A percentile compares a stretch with the other conserved stretches of the same genome.
These are phyloP conservation scores for Melanitta fusca DNA, from an alignment of 2,797 vertebrate genomes.

Conservation along the genomic window DNA sequence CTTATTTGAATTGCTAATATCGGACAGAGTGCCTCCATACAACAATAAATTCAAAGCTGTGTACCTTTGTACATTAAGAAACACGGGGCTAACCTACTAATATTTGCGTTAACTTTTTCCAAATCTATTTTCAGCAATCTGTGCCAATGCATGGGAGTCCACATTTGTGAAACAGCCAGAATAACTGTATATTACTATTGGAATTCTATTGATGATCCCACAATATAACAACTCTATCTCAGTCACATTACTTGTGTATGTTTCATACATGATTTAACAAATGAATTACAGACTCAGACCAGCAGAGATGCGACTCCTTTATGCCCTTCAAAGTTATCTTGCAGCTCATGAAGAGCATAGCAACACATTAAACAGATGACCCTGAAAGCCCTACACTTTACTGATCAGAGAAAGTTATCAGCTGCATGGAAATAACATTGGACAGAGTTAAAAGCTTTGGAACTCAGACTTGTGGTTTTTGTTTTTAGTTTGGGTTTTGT, in stretches of 20 bases:
- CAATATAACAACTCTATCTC: neutral
- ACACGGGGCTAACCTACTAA: neutral
- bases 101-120: constrained; percentile 8
- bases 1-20: constrained; percentile 80
- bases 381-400: neutral
- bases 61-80: neutral
- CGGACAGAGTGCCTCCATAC: constrained; percentile 42
- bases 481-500: neutral
- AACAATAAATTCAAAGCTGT: constrained; percentile 30
- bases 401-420: neutral
- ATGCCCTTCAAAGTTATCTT: neutral
- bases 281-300: neutral
- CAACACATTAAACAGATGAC: neutral
- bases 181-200: neutral
- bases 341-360: neutral
- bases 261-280: neutral
- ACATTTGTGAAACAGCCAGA: neutral
- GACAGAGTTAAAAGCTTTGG: neutral
- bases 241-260: neutral
- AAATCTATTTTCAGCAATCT: neutral
- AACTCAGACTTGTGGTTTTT: neutral
- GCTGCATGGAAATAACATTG: neutral
- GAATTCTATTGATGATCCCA: neutral
- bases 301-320: neutral
- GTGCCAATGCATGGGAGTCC: neutral